A percentile compares a stretch with the other conserved stretches of the same genome.
Conservation (phyloP, 2,888 invertebrate species). For the Argynnis bischoffii region DNA sequence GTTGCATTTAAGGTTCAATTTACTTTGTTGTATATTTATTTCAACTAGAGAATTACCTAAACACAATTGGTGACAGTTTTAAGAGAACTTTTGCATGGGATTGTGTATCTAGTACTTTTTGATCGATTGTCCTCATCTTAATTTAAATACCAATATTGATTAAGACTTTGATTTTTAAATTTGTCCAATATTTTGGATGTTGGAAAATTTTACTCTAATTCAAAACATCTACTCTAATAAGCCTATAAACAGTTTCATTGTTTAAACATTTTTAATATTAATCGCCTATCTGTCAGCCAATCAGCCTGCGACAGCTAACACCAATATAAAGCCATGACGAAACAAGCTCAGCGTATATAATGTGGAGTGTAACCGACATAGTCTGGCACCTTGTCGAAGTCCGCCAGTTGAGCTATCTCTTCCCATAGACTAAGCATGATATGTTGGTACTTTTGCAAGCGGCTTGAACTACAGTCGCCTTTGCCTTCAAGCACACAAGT, state of each 20-base stretch:
- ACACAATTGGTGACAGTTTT: too few species aligned
- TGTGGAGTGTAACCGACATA: conserved; percentile 76
- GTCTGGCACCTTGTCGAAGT: conserved; percentile 91
- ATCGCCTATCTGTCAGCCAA: conserved; percentile 12
- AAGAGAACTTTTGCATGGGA: too few species aligned
- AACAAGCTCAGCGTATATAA: conserved; percentile 44
- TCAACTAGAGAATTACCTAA: too few species aligned
- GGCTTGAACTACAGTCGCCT: conserved; percentile 88
- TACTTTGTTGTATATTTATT: too few species aligned
- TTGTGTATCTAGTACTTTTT: too few species aligned
- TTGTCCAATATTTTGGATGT: too few species aligned
- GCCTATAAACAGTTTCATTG: neutral
- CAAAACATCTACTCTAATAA: neutral
- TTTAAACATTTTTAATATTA: neutral
- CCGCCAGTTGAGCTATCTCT: conserved; percentile 92
- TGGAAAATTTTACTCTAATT: too few species aligned
- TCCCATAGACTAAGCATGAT: conserved; percentile 93
- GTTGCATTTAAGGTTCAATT: too few species aligned
- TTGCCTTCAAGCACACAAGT: conserved; percentile 92
- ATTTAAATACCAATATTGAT: too few species aligned
- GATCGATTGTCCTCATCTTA: too few species aligned
- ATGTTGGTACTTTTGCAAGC: conserved; percentile 90
- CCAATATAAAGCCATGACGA: conserved; percentile 28
- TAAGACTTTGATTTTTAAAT: too few species aligned
- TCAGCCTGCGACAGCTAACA: conserved; percentile 15